Percentiles rank a stretch among this genome's conserved stretches.
Conservation (phyloP, 2,888 invertebrate genomes). For the Zonitis immaculata region DNA sequence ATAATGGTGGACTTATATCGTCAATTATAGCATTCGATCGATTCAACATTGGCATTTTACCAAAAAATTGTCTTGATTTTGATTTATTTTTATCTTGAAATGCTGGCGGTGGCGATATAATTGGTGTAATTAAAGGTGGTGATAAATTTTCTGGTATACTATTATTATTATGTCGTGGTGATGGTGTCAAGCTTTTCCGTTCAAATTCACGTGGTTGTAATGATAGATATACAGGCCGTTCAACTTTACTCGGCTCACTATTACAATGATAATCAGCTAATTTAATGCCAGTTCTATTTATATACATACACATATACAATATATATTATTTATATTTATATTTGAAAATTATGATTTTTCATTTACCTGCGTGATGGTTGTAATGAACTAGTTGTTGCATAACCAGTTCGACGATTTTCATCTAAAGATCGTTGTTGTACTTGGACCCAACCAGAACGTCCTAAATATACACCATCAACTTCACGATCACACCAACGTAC, state of each 20-base stretch:
- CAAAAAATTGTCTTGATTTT: conserved; percentile 44
- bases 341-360: too few relatives aligned
- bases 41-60: conserved; percentile 52
- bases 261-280: conserved; percentile 53
- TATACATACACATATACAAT: too few relatives aligned
- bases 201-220: conserved; percentile 44
- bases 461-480: conserved; percentile 57
- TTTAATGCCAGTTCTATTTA: conserved; percentile 50
- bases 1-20: conserved; percentile 53
- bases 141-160: conserved; percentile 51
- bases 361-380: conserved; percentile 27
- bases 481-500: conserved; percentile 58
- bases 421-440: conserved; percentile 55
- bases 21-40: conserved; percentile 54
- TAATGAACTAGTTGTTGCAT: conserved; percentile 32
- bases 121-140: conserved; percentile 64
- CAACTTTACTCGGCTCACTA: conserved; percentile 41
- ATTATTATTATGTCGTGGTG: conserved; percentile 36
- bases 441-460: conserved; percentile 56
- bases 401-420: conserved; percentile 48
- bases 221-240: conserved; percentile 45
- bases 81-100: conserved; percentile 55
- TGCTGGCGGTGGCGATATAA: conserved; percentile 65
- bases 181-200: conserved; percentile 40
- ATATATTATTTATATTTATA: too few relatives aligned